Evolutionary conservation across 2,888 invertebrate genomes (phyloP).

Genomic region (Hydrotaea diabolus): DNA sequence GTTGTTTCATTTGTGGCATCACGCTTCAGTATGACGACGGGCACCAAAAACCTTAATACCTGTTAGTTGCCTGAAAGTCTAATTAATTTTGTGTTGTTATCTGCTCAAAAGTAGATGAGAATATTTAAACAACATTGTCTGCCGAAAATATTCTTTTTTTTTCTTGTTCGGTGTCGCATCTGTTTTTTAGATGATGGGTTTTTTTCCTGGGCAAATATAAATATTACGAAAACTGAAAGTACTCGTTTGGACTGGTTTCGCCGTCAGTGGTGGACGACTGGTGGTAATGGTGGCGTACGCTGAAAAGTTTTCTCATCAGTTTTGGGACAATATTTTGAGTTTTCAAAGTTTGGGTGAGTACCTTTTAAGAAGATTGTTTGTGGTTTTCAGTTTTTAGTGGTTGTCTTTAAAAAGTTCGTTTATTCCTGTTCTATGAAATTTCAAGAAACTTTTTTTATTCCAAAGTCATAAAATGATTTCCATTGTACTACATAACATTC

Average conservation of each 20-base stretch:
- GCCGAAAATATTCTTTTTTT: constrained; percentile 20
- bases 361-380: constrained; percentile 21
- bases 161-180: constrained; percentile 37
- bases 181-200: constrained; percentile 48
- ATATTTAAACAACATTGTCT: constrained; percentile 53
- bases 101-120: constrained; percentile 38
- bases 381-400: neutral
- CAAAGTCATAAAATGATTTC: no score
- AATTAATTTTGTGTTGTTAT: constrained; percentile 55
- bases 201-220: neutral
- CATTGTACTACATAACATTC: no score
- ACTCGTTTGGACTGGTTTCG: neutral
- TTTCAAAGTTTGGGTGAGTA: neutral
- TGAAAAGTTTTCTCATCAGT: constrained; percentile 11
- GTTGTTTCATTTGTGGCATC: constrained; percentile 14
- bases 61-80: constrained; percentile 45
- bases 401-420: no score
- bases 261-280: neutral
- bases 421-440: no score
- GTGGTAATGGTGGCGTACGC: no score
- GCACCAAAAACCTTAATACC: constrained; percentile 46
- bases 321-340: neutral
- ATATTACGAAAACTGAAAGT: constrained; percentile 30
- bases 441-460: no score
- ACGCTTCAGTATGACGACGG: neutral